Evolutionary conservation across 2,888 invertebrate genomes (phyloP), one percentile per base, ranked within the genome.

Genomic region (Drosophila borealis): DNA sequence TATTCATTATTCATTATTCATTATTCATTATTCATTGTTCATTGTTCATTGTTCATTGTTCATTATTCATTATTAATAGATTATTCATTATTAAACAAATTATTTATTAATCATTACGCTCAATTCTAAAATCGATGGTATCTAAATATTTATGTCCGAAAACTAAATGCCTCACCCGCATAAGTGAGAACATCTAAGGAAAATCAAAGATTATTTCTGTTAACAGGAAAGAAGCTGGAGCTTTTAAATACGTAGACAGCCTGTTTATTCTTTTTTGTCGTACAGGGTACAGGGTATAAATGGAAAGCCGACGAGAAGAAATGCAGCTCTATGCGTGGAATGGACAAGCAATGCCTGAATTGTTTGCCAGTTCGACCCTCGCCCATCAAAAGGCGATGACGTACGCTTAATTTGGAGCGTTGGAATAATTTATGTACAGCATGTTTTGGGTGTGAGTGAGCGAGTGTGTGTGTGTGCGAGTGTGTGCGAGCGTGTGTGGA

Each of bases 321-420:
- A 56, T 66, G 49, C 56, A 60, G 55, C 50, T 44, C 61, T 36
- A 46, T 51, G 53, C 39, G 11, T 56, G 62, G 33, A n/a, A 39
- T 33, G 54, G 44, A 54, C 48, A 53, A 55, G 19, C 29, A 61
- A 56, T 57, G 46, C 56, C 49, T 50, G 56, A 41, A 46, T 39
- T 60, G 63, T 9, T 39, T 55, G 36, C 39, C 34, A 50, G 61
- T 54, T 51, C 50, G 57, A 68, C 68, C 67, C 74, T 63, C 64
- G 36, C 69, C 74, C 76, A 79, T 81, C 79, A 79, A 86, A 87
- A 90, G 88, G 88, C 81, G 89, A 89, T 91, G 90, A 90, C 88
- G 89, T 87, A 78, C 81, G 89, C 89, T 89, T 90, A 88, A 90
- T 91, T 91, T 88, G 80, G 68, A 80, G 74, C 81, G 65, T 64